Conservation (phyloP, 2,797 vertebrate genomes). For the Brotogeris chrysoptera region DNA sequence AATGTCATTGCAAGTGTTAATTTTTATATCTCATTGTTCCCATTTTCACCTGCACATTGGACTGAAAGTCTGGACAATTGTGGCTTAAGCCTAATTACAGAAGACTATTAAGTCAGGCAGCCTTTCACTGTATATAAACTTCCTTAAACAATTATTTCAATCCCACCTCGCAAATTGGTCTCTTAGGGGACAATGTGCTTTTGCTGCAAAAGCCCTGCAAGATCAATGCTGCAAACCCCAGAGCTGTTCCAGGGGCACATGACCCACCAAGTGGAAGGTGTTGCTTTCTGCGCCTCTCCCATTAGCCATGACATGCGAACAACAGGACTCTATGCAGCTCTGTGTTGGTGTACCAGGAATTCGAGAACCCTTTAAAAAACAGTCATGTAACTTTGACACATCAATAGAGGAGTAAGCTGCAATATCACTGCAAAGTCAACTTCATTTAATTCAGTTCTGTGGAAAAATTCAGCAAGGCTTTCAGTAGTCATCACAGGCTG, state of each 20-base stretch:
- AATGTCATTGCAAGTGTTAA: not conserved
- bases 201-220: not conserved
- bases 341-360: accelerated
- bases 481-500: not conserved
- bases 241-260: not conserved
- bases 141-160: not conserved
- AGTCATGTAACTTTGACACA: not conserved
- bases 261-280: not conserved
- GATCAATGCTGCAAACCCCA: not conserved
- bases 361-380: not conserved
- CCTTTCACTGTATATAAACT: not conserved
- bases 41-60: not conserved
- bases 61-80: not conserved
- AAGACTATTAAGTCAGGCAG: not conserved
- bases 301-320: not conserved
- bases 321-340: accelerated
- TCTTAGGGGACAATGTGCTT: not conserved
- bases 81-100: not conserved
- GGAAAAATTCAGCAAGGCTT: not conserved
- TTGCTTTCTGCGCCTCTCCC: not conserved
- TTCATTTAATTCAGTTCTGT: not conserved
- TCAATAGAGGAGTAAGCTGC: not conserved
- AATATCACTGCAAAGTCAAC: not conserved
- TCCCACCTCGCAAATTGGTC: not conserved
- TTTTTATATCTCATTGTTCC: not conserved